A percentile compares a stretch with the other conserved stretches of the same genome.
These are phyloP conservation scores for Seira musarum DNA, from an alignment of 2,888 invertebrate genomes.

Conservation along the genomic window DNA sequence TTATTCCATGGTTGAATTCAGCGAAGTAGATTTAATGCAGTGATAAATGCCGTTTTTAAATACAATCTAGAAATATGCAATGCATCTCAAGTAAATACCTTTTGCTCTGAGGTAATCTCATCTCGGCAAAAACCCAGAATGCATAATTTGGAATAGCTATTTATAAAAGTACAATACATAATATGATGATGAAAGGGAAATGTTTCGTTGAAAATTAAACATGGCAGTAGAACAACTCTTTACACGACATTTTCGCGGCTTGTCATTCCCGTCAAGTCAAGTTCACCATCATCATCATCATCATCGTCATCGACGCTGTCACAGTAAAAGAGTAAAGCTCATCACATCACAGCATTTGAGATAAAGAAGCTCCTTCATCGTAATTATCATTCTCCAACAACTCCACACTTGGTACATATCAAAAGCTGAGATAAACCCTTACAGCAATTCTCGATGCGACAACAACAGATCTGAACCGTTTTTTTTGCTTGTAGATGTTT, in stretches of 20 bases:
- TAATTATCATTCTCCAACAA: slow-evolving; percentile 19
- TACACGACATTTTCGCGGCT: slow-evolving; percentile 42
- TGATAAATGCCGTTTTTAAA: too few species aligned
- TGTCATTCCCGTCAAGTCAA: slow-evolving; percentile 38
- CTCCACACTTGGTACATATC: not conserved
- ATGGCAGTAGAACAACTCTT: slow-evolving; percentile 38
- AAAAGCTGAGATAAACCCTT: not conserved
- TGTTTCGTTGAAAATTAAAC: slow-evolving; percentile 48
- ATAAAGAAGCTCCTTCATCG: slow-evolving; percentile 14
- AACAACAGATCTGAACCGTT: not conserved
- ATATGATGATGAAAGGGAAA: slow-evolving; percentile 14
- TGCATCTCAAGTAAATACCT: not conserved
- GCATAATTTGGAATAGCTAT: too few species aligned
- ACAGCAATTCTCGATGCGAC: not conserved
- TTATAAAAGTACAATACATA: too few species aligned
- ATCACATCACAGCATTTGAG: not conserved
- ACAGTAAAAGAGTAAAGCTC: not conserved
- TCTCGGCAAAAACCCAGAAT: not conserved
- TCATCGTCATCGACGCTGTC: not conserved
- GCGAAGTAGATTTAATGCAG: too few species aligned
- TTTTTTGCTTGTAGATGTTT: not conserved
- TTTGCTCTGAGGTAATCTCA: not conserved
- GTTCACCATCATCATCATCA: slow-evolving; percentile 33
- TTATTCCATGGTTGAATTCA: too few species aligned
- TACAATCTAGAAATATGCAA: not conserved